These are phyloP conservation scores for Hypercompe scribonia DNA, from an alignment of 2,888 invertebrate genomes.

Conservation along the genomic window DNA sequence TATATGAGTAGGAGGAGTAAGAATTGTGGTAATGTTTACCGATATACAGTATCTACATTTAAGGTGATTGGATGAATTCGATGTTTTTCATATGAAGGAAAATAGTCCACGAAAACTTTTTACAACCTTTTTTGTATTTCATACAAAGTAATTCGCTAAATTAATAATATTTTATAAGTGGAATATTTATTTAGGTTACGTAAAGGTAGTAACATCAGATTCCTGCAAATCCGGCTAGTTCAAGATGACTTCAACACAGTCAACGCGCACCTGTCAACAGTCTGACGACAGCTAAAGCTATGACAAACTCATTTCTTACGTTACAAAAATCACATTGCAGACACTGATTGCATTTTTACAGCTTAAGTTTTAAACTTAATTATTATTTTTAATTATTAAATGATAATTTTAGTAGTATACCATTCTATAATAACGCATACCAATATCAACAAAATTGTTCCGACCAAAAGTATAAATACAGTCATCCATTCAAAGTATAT, in stretches of 20 bases:
- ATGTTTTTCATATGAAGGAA: background rate
- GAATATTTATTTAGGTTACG: too few relatives aligned
- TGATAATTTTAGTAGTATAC: too few relatives aligned
- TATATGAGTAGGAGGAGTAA: background rate
- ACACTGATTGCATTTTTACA: background rate
- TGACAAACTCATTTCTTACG: background rate
- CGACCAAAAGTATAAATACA: background rate
- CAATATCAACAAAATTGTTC: background rate
- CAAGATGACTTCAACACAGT: background rate
- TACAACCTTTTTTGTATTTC: background rate
- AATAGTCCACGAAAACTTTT: background rate
- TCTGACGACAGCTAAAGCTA: background rate
- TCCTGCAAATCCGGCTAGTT: background rate
- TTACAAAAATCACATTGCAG: background rate
- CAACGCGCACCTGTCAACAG: background rate
- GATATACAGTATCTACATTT: background rate
- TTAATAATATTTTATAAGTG: too few relatives aligned
- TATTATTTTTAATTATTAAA: too few relatives aligned
- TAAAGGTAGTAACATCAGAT: too few relatives aligned
- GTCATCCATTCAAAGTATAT: background rate
- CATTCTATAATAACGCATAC: background rate
- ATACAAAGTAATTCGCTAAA: background rate
- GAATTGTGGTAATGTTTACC: background rate
- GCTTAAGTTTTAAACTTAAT: background rate
- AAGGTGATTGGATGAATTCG: background rate